phyloP scores from a whole-genome alignment of 2,113 vertebrate genomes.

The Choloepus hoffmanni region DNA sequence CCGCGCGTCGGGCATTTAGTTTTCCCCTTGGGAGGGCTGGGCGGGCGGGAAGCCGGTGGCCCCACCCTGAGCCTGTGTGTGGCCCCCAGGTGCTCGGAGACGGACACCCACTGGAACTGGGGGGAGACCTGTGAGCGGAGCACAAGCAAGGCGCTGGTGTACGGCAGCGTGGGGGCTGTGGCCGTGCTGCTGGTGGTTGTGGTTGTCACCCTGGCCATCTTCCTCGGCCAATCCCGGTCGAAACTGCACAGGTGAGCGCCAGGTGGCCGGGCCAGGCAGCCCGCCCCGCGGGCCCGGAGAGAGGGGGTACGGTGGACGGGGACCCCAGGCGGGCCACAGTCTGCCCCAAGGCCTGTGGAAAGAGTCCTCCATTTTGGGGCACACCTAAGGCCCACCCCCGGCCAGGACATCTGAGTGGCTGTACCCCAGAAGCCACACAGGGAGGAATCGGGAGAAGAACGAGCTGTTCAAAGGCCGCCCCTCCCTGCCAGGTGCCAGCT shows the following conservation, averaged over 20 bases:
- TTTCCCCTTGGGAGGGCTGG: neutral
- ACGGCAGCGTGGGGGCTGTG: neutral
- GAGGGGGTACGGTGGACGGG: accelerated
- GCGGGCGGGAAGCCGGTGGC: neutral
- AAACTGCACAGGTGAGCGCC: conserved; percentile 28
- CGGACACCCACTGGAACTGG: conserved; percentile 10
- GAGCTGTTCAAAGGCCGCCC: neutral
- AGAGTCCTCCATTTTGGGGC: neutral
- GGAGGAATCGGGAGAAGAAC: neutral
- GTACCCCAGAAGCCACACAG: neutral
- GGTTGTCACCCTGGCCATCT: neutral
- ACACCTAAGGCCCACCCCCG: neutral
- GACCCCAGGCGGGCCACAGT: neutral
- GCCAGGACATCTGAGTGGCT: neutral
- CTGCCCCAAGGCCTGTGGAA: neutral
- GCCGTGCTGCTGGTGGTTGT: neutral
- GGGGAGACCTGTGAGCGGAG: conserved; percentile 30
- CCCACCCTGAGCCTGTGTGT: neutral
- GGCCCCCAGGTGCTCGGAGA: neutral
- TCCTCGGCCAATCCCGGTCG: neutral
- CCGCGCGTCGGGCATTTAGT: neutral
- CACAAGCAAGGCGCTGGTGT: neutral
- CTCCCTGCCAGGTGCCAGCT: neutral
- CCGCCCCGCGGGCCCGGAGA: neutral
- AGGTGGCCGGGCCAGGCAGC: neutral